These are phyloP conservation scores for Hiodon alosoides DNA, from an alignment of 2,113 vertebrate species.

Conservation along the genomic window DNA sequence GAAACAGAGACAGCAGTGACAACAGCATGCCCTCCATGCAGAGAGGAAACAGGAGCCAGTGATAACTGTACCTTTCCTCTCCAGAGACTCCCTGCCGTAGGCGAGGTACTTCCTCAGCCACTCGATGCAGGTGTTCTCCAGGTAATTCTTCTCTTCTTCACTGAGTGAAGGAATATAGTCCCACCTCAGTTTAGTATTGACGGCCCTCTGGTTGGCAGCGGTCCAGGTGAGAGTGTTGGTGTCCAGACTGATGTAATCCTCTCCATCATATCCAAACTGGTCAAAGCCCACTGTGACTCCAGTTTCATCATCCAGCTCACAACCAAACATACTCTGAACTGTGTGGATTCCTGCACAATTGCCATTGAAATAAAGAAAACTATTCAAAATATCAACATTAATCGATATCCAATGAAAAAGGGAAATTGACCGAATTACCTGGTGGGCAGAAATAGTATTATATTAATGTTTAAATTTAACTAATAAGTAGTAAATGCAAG, in stretches of 20 bases:
- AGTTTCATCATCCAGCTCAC: background rate
- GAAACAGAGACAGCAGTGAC: too few relatives aligned
- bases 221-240: too few relatives aligned
- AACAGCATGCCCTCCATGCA: too few relatives aligned
- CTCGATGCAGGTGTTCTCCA: constrained; percentile 23
- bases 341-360: constrained; percentile 25
- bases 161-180: accelerated
- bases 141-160: constrained; percentile 1
- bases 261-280: accelerated
- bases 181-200: background rate
- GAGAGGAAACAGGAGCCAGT: too few relatives aligned
- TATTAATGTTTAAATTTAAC: too few relatives aligned
- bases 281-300: accelerated
- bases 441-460: too few relatives aligned
- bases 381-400: too few relatives aligned
- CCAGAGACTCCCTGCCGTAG: background rate
- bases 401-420: too few relatives aligned
- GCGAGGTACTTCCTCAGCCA: constrained; percentile 29
- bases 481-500: too few relatives aligned
- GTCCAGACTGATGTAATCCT: accelerated
- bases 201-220: accelerated
- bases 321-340: accelerated
- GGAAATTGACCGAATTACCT: too few relatives aligned
- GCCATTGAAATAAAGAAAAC: background rate
- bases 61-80: background rate